A percentile compares a stretch with the other conserved stretches of the same genome.
Conservation (phyloP, 2,113 vertebrate species). For the Chascanopsetta lugubris region DNA sequence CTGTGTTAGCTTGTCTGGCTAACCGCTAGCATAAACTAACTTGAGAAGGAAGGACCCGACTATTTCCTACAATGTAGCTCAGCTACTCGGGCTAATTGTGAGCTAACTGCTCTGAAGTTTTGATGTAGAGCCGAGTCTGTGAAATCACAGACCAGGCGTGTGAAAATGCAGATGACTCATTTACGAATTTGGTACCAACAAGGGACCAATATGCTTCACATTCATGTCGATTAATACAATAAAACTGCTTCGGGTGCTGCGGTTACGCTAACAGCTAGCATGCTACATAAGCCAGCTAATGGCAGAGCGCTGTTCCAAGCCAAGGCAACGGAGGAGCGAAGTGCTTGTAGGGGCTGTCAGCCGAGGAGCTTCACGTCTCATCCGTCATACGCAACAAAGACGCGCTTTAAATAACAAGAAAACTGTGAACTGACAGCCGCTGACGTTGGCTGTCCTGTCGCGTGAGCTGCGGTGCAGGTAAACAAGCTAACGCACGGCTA, state of each 20-base stretch:
- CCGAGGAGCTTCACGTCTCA: slow-evolving; percentile 1
- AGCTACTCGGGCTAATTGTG: slow-evolving; percentile 29
- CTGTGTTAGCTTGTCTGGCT: slow-evolving; percentile 40
- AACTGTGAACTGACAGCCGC: not conserved
- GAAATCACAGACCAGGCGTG: accelerated
- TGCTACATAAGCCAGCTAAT: slow-evolving; percentile 48
- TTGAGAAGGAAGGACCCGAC: slow-evolving; percentile 52
- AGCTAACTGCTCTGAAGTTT: slow-evolving; percentile 7
- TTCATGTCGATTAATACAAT: slow-evolving; percentile 7
- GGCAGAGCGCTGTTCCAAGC: slow-evolving; percentile 24
- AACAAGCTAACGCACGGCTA: slow-evolving; percentile 55
- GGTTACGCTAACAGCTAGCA: slow-evolving; percentile 61
- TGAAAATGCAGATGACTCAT: not conserved
- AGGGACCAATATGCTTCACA: not conserved
- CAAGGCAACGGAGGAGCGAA: slow-evolving; percentile 43
- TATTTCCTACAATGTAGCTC: slow-evolving; percentile 64
- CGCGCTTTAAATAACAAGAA: not conserved
- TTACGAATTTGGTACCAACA: accelerated
- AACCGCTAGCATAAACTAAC: slow-evolving; percentile 43
- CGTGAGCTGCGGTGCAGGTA: slow-evolving; percentile 36
- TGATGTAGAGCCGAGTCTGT: not conserved
- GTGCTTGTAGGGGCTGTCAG: slow-evolving; percentile 68
- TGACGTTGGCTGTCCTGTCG: not conserved
- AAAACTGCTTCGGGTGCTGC: slow-evolving; percentile 11
- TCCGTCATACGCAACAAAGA: not conserved